Evolutionary conservation across 1,140 invertebrate species (phyloP), one percentile per base, ranked within the genome.

Genomic region (Antheraea mylitta): DNA sequence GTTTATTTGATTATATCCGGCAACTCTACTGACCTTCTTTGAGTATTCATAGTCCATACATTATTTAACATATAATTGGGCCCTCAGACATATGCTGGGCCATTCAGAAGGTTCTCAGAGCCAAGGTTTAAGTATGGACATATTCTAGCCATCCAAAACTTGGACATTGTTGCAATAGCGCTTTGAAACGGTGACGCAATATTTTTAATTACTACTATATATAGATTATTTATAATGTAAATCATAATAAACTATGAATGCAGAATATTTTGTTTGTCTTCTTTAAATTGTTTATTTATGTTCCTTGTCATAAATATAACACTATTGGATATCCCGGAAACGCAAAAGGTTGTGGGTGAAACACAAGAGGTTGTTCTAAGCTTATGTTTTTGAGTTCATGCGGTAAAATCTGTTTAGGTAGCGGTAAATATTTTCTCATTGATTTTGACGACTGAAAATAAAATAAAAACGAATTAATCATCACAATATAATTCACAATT

Each of bases 251-350:
- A 30, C 22, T 30, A 53, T 53, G 16, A 53, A 53, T 16, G 45
- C 45, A 53, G 11, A 53, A 13, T 53, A 16, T 53, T 16, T 53
- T 13, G 45, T 53, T 53, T 53, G 22, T 53, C 11, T 53, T 53
- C 11, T 42, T 42, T 42, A 42, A 42, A 11, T 8, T 42, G 0
- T 42, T 11, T 42, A 42, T 42, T 42, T 42, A 53, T 53, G 48
- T 48, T 13, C 36, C n/a, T 38, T 30, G 16, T 68, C 59, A 68
- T 13, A 86, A 69, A 71, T 89, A 91, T 0, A 91, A 30, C 36
- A 91, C 77, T 19, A 89, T 75, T 36, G 89, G 89, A 70, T 91
- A 91, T 30, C 81, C 77, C 0, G 89, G 89, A 68, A 76, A 87
- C 8, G 87, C 78, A 64, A 89, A 87, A n/a, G 89, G 89, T 67